Percentiles rank a stretch among this genome's conserved stretches.
Conservation (phyloP, 1,140 invertebrate species). For the Odontomachus brunneus region DNA sequence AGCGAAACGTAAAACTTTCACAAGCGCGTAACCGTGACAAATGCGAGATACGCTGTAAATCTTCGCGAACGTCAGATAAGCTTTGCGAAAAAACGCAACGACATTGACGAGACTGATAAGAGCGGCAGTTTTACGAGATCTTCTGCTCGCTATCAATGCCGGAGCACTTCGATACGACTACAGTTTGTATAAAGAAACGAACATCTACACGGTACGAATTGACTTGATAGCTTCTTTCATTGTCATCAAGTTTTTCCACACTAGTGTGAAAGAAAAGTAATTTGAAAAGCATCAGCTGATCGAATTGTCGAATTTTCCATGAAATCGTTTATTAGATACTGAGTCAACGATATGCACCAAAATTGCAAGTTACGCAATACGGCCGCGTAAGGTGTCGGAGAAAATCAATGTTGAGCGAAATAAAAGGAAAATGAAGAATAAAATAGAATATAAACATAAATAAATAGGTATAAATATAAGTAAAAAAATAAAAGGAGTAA, state of each 20-base stretch:
- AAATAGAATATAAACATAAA: too few species aligned
- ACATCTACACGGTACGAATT: background rate
- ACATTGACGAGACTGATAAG: slow-evolving; percentile 55
- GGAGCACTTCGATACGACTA: background rate
- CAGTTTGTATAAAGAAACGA: background rate
- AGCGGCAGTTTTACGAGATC: background rate
- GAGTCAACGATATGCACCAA: too few species aligned
- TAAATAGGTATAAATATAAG: too few species aligned
- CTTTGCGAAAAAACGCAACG: slow-evolving; percentile 34
- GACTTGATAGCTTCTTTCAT: background rate
- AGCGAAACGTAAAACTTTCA: background rate
- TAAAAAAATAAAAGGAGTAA: too few species aligned
- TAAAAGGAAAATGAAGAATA: too few species aligned
- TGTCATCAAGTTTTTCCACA: background rate
- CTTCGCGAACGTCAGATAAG: slow-evolving; percentile 51
- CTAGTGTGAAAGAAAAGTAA: too few species aligned
- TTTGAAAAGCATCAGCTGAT: too few species aligned
- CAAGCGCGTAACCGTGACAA: background rate
- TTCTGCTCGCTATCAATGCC: background rate
- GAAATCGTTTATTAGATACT: too few species aligned
- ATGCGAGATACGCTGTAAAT: slow-evolving; percentile 51
- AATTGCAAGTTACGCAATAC: too few species aligned
- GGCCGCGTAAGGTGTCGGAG: too few species aligned
- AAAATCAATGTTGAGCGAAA: too few species aligned
- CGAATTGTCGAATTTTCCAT: too few species aligned